Evolutionary conservation across 2,113 vertebrate genomes (phyloP).

Genomic region (Podiceps cristatus): DNA sequence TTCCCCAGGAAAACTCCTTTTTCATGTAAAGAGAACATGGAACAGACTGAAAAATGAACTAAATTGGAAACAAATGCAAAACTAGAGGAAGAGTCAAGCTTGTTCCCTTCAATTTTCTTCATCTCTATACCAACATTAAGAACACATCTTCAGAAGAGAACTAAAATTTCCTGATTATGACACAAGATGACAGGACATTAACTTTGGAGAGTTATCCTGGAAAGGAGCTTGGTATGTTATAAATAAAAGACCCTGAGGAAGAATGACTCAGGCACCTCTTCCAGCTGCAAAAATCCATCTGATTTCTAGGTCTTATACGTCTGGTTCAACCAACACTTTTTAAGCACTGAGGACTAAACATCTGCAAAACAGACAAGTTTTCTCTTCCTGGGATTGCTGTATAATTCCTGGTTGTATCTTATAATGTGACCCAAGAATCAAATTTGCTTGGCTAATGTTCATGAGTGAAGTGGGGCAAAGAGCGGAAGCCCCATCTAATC

Average conservation of each 20-base stretch:
- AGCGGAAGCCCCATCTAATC: background rate
- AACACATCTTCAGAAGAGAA: background rate
- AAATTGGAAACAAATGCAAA: background rate
- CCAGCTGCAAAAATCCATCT: background rate
- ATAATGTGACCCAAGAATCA: fast-evolving
- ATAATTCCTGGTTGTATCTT: background rate
- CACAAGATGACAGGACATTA: background rate
- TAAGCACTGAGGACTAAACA: background rate
- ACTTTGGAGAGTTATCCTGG: background rate
- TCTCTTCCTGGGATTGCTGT: background rate
- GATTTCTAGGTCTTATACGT: background rate
- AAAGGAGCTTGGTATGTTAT: background rate
- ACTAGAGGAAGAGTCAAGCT: background rate
- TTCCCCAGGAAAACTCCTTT: conserved; percentile 20
- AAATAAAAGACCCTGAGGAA: background rate
- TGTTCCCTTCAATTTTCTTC: background rate
- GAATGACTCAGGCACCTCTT: background rate
- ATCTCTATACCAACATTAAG: background rate
- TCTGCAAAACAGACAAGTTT: background rate
- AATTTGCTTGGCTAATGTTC: background rate
- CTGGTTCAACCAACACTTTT: background rate
- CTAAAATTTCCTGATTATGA: background rate
- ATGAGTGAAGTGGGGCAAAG: background rate
- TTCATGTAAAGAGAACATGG: background rate
- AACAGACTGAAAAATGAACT: background rate